phyloP scores from a whole-genome alignment of 2,888 invertebrate species.

The Pilophorus perplexus region DNA sequence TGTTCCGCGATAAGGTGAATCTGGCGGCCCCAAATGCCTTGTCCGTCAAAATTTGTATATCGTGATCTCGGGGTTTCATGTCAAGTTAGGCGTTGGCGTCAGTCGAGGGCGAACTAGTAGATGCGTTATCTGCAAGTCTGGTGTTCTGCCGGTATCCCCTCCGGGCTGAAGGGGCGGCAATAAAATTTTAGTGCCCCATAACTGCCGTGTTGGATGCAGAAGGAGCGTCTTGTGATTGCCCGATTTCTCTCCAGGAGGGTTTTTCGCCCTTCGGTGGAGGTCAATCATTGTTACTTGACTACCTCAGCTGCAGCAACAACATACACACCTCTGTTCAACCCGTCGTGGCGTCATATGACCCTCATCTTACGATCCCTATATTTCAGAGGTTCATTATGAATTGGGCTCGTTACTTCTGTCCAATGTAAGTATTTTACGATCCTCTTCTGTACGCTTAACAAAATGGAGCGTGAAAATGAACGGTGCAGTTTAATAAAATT shows the following conservation, averaged over 20 bases:
- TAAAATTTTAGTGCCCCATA: constrained; percentile 14
- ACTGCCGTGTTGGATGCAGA: constrained; percentile 10
- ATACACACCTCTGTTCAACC: neutral
- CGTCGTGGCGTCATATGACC: neutral
- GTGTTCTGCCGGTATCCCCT: neutral
- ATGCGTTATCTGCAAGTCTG: constrained; percentile 28
- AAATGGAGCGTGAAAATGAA: too few species aligned
- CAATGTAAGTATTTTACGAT: neutral
- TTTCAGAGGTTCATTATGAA: neutral
- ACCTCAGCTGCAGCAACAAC: neutral
- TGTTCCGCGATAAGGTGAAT: too few species aligned
- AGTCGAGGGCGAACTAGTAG: too few species aligned
- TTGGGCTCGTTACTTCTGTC: neutral
- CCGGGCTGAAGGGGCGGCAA: neutral
- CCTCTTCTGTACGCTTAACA: too few species aligned
- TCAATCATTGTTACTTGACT: constrained; percentile 9
- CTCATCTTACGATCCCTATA: neutral
- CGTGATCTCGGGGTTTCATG: neutral
- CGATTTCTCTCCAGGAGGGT: constrained; percentile 9
- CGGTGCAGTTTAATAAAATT: too few species aligned
- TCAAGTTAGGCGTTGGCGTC: too few species aligned
- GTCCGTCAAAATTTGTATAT: neutral
- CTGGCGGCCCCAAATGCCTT: too few species aligned
- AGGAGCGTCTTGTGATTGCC: constrained; percentile 16
- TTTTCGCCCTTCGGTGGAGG: constrained; percentile 3